Evolutionary conservation across 2,113 vertebrate species (phyloP), one percentile per base, ranked within the genome.

Genomic region (Coptodon bakossiorum): DNA sequence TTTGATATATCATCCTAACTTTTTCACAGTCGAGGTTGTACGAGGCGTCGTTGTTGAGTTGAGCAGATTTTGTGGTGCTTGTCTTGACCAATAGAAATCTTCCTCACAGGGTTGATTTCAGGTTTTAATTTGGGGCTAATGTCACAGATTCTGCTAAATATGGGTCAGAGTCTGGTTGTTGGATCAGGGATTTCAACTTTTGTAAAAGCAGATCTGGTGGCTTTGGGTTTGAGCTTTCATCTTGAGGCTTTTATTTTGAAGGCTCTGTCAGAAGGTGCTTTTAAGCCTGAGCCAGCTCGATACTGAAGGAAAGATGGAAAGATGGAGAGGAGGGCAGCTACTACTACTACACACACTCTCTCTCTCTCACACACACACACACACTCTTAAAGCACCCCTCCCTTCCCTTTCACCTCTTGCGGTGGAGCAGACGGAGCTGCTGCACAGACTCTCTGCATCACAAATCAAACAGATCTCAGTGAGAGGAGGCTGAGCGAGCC

Each of bases 161-260:
- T 9, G n/a, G 12, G 12, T 43, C 36, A 24, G 7, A 40, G 7
- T 71, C 2, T 1, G 1, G 36, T 22, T 13, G n/a, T 43, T 71
- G 7, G 2, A 43, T 24, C n/a, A 43, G 12, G 1, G 5, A 40
- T 71, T 34, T 24, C 66, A 71, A 43, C 38, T 9, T 24, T 24
- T 13, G 34, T 22, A 14, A 43, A 24, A 4, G 22, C 6, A 2
- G 40, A 73, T 29, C 22, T 45, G 40, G 40, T 73, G 68, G 22
- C n/a, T n/a, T n/a, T n/a, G 66, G 40, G 8, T 45, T 73, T 45
- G 40, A 43, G 68, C 14, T 48, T 48, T 27, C 24, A 10, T 73
- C 22, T 17, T 2, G 5, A 73, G 40, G 71, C 90, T 86, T 92
- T 93, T 91, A 91, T 88, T 93, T 40, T 91, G 91, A 90, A 91